Conservation (phyloP, 2,113 vertebrate genomes). For the Entelurus aequoreus region DNA sequence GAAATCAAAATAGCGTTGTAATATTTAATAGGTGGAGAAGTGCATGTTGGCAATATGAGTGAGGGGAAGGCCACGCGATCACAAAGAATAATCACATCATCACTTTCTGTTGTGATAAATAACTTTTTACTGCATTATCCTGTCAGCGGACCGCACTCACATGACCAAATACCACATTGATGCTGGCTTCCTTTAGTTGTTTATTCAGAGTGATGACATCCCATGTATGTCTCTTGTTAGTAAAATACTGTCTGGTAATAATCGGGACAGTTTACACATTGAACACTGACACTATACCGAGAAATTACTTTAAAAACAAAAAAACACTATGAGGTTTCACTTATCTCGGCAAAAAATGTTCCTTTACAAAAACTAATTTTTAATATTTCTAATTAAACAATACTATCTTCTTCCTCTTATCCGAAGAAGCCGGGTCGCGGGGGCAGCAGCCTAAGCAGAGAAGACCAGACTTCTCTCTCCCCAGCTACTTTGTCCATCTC, state of each 20-base stretch:
- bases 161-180: background rate
- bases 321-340: background rate
- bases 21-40: constrained; percentile 3
- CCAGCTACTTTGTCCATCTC: too few species aligned
- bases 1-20: background rate
- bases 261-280: background rate
- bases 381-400: background rate
- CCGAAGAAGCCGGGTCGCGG: too few species aligned
- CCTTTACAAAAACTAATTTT: background rate
- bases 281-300: constrained; percentile 29
- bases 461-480: too few species aligned
- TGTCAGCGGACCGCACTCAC: background rate
- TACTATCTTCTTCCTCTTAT: too few species aligned
- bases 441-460: too few species aligned
- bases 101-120: background rate
- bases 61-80: too few species aligned
- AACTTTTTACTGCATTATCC: too few species aligned
- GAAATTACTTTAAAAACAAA: background rate
- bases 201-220: constrained; percentile 26
- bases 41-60: background rate
- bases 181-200: constrained; percentile 21
- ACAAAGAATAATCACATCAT: too few species aligned
- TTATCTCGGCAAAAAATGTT: too few species aligned
- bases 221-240: constrained; percentile 3
- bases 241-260: background rate